phyloP scores from a whole-genome alignment of 2,888 invertebrate species.

The Melanchra persicariae region DNA sequence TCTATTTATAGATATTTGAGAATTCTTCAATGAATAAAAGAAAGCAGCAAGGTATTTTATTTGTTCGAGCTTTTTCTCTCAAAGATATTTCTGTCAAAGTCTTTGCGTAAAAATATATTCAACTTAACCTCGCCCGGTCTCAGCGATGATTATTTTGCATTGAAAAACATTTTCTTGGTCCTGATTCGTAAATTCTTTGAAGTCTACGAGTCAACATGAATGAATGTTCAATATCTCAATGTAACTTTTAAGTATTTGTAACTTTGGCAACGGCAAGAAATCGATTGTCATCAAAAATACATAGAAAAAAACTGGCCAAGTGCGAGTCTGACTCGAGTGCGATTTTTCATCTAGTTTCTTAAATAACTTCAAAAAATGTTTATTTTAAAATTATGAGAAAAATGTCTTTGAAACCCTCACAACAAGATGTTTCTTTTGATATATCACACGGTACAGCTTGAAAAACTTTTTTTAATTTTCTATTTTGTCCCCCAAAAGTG shows the following conservation, averaged over 20 bases:
- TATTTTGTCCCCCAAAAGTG: no score
- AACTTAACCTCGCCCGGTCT: slow-evolving; percentile 7
- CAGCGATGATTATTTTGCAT: slow-evolving; percentile 23
- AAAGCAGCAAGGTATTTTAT: slow-evolving; percentile 27
- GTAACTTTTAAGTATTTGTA: not conserved
- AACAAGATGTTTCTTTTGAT: no score
- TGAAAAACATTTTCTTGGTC: slow-evolving; percentile 17
- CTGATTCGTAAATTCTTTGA: slow-evolving; percentile 3
- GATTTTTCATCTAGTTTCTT: no score
- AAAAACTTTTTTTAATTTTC: no score
- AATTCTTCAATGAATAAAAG: slow-evolving; percentile 20
- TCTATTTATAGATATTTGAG: slow-evolving; percentile 24
- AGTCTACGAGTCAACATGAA: slow-evolving; percentile 10
- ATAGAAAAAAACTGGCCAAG: no score
- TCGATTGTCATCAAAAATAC: not conserved
- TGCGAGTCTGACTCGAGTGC: no score
- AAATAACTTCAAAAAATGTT: no score
- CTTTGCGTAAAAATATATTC: slow-evolving; percentile 29
- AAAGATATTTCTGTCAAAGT: slow-evolving; percentile 34
- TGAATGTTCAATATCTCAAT: not conserved
- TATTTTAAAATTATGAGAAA: no score
- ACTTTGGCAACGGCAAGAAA: not conserved
- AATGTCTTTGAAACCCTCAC: no score
- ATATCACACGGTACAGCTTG: no score
- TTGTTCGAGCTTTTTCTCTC: slow-evolving; percentile 9